Conservation (phyloP, 2,113 vertebrate species). For the Mobula hypostoma region DNA sequence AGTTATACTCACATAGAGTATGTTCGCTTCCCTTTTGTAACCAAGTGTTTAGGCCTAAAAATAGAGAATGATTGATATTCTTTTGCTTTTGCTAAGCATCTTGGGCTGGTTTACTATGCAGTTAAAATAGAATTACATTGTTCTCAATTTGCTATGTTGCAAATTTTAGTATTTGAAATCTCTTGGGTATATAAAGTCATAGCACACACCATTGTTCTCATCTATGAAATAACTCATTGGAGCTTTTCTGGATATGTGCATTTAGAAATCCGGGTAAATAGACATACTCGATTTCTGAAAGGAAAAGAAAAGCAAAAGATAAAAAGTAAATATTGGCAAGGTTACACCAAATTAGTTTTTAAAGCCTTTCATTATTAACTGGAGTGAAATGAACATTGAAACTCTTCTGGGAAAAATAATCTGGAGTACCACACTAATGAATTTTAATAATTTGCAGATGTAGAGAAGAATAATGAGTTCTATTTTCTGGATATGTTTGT, state of each 20-base stretch:
- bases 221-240: neutral
- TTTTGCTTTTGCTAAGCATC: neutral
- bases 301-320: neutral
- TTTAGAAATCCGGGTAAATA: no score
- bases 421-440: neutral
- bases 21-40: no score
- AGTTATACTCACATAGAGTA: no score
- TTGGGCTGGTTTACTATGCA: neutral
- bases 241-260: neutral
- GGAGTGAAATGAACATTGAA: neutral
- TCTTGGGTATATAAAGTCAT: neutral
- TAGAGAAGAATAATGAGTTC: neutral
- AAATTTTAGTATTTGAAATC: neutral
- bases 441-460: neutral
- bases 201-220: neutral
- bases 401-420: neutral
- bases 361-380: neutral
- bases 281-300: no score
- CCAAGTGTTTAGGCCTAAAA: no score
- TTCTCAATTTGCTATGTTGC: neutral
- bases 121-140: neutral
- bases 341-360: neutral
- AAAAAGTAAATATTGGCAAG: neutral
- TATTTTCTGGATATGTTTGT: neutral
- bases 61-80: neutral